phyloP scores from a whole-genome alignment of 2,797 vertebrate genomes.

The Poeciliopsis infans region DNA sequence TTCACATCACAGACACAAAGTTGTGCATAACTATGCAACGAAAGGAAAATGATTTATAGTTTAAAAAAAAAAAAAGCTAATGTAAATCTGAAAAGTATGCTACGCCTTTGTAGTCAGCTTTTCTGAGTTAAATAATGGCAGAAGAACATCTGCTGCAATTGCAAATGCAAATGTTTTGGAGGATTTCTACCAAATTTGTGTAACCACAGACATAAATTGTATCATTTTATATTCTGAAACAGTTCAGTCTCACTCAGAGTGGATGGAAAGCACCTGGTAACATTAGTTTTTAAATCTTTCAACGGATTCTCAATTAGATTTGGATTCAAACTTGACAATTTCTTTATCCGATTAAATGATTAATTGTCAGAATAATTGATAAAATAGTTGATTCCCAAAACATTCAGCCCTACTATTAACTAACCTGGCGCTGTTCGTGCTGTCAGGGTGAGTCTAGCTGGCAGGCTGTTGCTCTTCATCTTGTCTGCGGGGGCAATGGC shows the following conservation, averaged over 20 bases:
- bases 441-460: conserved; percentile 81
- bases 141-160: not conserved
- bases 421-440: conserved; percentile 93
- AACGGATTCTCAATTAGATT: not conserved
- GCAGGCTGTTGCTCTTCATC: conserved; percentile 83
- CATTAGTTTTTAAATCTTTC: not conserved
- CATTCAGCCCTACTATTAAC: conserved; percentile 22
- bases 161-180: not conserved
- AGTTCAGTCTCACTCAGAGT: not conserved
- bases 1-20: not conserved
- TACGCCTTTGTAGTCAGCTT: not conserved
- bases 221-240: not conserved
- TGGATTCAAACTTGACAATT: not conserved
- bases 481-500: conserved; percentile 68
- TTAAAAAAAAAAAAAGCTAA: not conserved
- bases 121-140: not conserved
- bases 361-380: too few relatives aligned
- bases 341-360: too few relatives aligned
- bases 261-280: not conserved
- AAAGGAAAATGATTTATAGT: not conserved
- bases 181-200: not conserved
- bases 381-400: too few relatives aligned
- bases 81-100: not conserved
- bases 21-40: not conserved
- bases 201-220: not conserved